Evolutionary conservation across 2,797 vertebrate species (phyloP).

Genomic region (Rachycentron canadum): DNA sequence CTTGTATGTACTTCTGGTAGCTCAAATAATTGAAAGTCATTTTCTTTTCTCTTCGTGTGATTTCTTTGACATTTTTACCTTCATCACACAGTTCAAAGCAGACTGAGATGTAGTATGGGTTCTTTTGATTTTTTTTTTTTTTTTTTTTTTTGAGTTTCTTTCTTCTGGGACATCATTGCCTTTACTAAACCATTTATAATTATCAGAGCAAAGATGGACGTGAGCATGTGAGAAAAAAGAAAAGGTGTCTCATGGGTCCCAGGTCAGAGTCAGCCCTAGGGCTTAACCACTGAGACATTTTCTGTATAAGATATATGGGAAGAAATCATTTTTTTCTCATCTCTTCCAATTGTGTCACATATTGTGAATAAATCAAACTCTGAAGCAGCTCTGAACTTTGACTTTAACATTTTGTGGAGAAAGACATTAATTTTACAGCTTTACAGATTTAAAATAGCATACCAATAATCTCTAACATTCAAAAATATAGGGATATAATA

Average conservation of each 20-base stretch:
- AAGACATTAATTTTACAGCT: slow-evolving; percentile 25
- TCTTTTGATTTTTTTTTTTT: neutral
- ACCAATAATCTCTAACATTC: neutral
- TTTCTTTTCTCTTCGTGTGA: slow-evolving; percentile 35
- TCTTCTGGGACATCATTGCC: neutral
- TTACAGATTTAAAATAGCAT: neutral
- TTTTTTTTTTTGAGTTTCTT: neutral
- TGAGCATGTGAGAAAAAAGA: neutral
- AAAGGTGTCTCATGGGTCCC: neutral
- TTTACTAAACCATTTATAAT: neutral
- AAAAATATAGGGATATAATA: neutral
- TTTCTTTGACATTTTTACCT: slow-evolving; percentile 27
- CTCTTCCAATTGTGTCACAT: slow-evolving; percentile 12
- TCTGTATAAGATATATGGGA: neutral
- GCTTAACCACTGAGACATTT: neutral
- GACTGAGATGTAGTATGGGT: slow-evolving; percentile 1
- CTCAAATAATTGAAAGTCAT: slow-evolving; percentile 38
- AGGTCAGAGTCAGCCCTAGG: neutral
- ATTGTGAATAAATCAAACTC: slow-evolving; percentile 19
- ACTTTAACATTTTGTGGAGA: slow-evolving; percentile 19
- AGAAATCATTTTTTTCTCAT: slow-evolving; percentile 18
- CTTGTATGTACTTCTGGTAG: neutral
- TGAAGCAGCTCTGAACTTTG: neutral
- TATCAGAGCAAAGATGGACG: neutral
- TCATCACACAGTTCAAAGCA: slow-evolving; percentile 19